These are phyloP conservation scores for Allophyes oxyacanthae DNA, from an alignment of 2,888 invertebrate species.

Conservation along the genomic window DNA sequence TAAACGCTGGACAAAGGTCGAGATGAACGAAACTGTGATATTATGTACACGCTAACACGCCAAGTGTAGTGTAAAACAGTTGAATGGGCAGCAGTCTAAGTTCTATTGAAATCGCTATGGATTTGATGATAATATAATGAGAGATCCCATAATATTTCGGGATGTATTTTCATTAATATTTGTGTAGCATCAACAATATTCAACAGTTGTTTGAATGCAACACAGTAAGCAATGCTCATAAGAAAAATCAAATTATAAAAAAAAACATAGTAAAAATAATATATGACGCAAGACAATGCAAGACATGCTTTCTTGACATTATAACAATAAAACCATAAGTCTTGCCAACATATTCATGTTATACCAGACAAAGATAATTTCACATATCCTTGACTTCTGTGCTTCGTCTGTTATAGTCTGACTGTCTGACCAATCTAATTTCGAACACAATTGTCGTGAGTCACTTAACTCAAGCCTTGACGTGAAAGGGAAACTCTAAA, in stretches of 20 bases:
- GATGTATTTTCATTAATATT: no score
- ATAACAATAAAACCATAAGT: background rate
- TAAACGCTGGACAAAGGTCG: constrained; percentile 37
- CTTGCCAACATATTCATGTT: constrained; percentile 26
- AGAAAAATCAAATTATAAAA: no score
- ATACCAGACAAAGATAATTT: constrained; percentile 11
- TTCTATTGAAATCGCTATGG: no score
- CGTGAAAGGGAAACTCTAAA: constrained; percentile 40
- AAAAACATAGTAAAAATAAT: no score
- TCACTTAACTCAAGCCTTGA: constrained; percentile 26
- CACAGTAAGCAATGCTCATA: no score
- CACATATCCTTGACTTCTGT: constrained; percentile 38
- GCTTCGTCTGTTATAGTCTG: constrained; percentile 25
- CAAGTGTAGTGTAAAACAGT: constrained; percentile 4
- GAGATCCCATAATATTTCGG: no score
- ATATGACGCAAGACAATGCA: no score
- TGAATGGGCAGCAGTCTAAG: constrained; percentile 15
- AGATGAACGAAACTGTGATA: constrained; percentile 8
- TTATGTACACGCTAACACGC: constrained; percentile 25
- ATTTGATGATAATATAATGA: no score
- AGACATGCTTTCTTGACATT: background rate
- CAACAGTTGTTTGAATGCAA: no score
- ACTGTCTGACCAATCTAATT: constrained; percentile 29
- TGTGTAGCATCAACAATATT: no score
- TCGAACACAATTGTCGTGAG: constrained; percentile 37